Conservation (phyloP, 2,797 vertebrate genomes). For the Pantherophis alleghaniensis region DNA sequence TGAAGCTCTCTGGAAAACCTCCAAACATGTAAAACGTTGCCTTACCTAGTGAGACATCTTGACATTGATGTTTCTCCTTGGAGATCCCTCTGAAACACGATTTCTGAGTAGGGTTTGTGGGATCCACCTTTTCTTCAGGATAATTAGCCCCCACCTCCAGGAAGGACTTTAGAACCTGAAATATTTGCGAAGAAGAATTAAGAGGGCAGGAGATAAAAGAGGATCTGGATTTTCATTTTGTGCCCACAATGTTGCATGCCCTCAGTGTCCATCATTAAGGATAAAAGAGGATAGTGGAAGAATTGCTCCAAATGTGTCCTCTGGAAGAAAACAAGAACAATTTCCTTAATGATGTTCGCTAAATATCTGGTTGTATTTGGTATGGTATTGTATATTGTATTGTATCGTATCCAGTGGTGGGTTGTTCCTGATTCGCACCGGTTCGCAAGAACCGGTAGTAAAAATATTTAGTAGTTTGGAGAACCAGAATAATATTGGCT, state of each 20-base stretch:
- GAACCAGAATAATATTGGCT: too few species aligned
- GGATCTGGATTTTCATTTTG: not conserved
- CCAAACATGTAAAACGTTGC: not conserved
- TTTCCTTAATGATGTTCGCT: not conserved
- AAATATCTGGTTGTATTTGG: not conserved
- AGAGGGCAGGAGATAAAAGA: not conserved
- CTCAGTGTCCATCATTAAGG: not conserved
- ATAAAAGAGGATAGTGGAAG: not conserved
- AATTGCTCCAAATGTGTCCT: not conserved
- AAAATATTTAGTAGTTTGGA: too few species aligned
- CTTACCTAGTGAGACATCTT: not conserved
- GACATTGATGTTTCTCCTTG: not conserved
- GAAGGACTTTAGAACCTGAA: not conserved
- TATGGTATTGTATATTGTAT: too few species aligned
- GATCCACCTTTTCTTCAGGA: not conserved
- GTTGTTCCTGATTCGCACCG: too few species aligned
- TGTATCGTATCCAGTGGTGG: too few species aligned
- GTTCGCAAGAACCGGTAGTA: too few species aligned
- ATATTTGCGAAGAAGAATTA: not conserved
- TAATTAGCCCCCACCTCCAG: not conserved
- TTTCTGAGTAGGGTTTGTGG: not conserved
- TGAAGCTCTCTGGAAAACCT: not conserved
- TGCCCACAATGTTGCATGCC: not conserved
- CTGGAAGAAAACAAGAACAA: not conserved
- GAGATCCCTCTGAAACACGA: not conserved